phyloP scores from a whole-genome alignment of 2,888 invertebrate species.

The Rhogogaster chlorosoma region DNA sequence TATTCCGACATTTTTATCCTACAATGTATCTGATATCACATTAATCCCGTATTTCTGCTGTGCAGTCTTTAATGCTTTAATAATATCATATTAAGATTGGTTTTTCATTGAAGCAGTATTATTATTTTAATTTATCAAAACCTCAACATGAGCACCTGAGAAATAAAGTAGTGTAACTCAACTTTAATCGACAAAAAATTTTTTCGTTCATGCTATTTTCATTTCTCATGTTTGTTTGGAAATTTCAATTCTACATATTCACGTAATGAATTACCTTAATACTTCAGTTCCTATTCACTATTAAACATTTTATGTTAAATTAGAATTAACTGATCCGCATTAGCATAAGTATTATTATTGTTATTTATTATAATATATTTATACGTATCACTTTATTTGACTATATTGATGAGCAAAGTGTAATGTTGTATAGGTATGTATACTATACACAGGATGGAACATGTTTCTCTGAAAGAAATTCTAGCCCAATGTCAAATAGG shows the following conservation, averaged over 20 bases:
- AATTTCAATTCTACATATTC: neutral
- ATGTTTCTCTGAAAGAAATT: neutral
- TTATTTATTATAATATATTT: neutral
- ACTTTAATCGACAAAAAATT: neutral
- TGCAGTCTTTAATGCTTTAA: neutral
- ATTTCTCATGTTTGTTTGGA: neutral
- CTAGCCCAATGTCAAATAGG: constrained; percentile 2
- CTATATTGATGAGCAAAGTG: neutral
- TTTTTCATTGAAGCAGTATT: neutral
- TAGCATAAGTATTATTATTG: neutral
- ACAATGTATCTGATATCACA: neutral
- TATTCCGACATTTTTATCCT: neutral
- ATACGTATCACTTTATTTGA: neutral
- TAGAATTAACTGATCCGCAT: neutral
- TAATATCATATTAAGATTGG: neutral
- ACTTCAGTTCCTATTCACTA: neutral
- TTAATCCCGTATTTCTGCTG: neutral
- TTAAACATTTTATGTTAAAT: neutral
- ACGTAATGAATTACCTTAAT: neutral
- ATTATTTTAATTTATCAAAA: neutral
- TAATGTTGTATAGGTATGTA: neutral
- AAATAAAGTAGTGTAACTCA: neutral
- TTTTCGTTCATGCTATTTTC: neutral
- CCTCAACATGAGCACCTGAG: neutral
- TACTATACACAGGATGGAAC: neutral